Evolutionary conservation across 92 coral and sea anemone genomes (phyloP), one percentile per base, ranked within the genome.

Genomic region (Zoanthus gigantus): DNA sequence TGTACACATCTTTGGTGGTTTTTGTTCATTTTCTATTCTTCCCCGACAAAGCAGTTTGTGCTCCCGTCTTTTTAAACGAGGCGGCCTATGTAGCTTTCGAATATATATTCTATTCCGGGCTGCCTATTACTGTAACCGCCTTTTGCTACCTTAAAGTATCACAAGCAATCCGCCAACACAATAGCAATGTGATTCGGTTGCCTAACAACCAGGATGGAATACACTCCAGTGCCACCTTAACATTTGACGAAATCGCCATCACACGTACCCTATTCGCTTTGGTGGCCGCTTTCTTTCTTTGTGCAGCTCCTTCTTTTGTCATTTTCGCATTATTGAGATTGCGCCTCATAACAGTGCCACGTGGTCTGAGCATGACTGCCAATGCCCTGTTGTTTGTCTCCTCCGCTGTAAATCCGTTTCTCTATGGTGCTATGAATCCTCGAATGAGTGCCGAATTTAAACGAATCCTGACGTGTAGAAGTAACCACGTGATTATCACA

Each of bases 321-420:
- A 79, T 79, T 45, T 79, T 79, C 32, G 83, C 83, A 30, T 52
- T 79, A 6, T 15, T 79, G 72, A 79, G 83, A 47, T 44, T 79
- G 32, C 71, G 53, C 48, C 72, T 79, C 52, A 79, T 79, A 48
- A 79, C 72, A 12, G 83, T 79, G 53, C 83, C 83, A 79, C 83
- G 83, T 79, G 83, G 83, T 12, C 23, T 79, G 34, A 79, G 83
- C 34, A 79, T 79, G 83, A 57, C 83, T 12, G 83, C 83, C 72
- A 79, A 79, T 72, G 83, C 83, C 56, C 83, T 79, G 72, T 42
- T 79, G 83, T 79, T 79, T 31, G 37, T 79, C 60, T 79, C 83
- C 13, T 79, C 83, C 1, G 83, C 83, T 15, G 83, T 79, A 6
- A 79, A 79, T 31, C 83, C 83, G 7, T 79, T 79, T 31, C 83